Base-by-base conservation (phyloP, 2,797 vertebrate species). In the Silurus lanzhouensis region DNA sequence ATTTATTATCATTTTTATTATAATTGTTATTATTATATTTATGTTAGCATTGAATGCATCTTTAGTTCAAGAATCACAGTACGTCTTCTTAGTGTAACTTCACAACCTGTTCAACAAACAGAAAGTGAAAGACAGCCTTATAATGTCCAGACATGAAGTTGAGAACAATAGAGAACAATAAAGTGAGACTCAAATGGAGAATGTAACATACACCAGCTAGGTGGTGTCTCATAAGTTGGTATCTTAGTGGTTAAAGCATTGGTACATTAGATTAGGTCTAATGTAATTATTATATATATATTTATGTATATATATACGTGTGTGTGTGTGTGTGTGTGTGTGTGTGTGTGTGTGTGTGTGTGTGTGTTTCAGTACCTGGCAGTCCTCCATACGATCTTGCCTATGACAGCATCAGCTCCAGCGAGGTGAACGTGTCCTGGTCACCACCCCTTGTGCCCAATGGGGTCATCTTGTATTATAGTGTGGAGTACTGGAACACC, bases 361-460 rank as follows among this genome's bases (percentile, higher is more conserved):
- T 77, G 58, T 88, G 52, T 87, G 31, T 84, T 84, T 17, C 90
- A 96, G 95, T 95, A 52, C 95, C 95, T 44, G 95, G 95, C 38
- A 96, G 95, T 88, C 93, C 94, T 86, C 93, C 94, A 0, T 94
- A 93, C 13, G 91, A 85, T 52, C 89, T 96, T 63, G 70, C 85
- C 64, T 95, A 94, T 3, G 89, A 94, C 83, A 94, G 93, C 0
- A 88, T 96, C 86, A 94, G 93, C 85, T 93, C 95, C 86, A 96
- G 93, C 17, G 93, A 95, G 89, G 95, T 96, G 83, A 95, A 95
- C 9, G 91, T 96, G 86, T 94, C 94, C 22, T 96, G 95, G 95
- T 89, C 87, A 20, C 90, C 94, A 67, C 95, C 95, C 19, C 86
- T 94, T 84, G 84, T 92, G 57, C 92, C 95, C 20, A 96, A 95